Base-by-base conservation (phyloP, 2,888 invertebrate genomes). In the Exephanes ischioxanthus region DNA sequence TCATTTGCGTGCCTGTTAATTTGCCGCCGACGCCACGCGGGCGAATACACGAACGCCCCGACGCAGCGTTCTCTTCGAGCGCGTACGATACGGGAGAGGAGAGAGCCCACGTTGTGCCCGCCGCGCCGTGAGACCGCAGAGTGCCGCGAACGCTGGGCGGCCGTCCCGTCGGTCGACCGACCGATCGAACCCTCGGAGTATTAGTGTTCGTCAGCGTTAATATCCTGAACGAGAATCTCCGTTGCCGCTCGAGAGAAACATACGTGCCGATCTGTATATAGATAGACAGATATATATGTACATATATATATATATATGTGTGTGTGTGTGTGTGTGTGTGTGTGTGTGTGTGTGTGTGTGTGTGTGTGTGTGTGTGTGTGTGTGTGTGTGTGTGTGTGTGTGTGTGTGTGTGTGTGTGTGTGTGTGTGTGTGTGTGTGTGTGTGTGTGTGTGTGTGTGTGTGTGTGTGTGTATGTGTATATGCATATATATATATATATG, bases 1-100 rank as follows among this genome's bases (percentile, higher is more conserved):
- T 92, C 93, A 93, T 93, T 93, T 93, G 92, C 92, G 93, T 92
- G 92, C 87, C 92, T 91, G 92, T 93, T 93, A 93, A 93, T 93
- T 93, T 92, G 91, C 91, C 90, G 88, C 90, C 80, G 70, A 55
- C 82, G 76, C 86, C 83, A 73, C 86, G 19, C 58, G 58, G 14
- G 22, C 58, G 58, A 58, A 58, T 58, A 58, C 58, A 11, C 22
- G 58, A 58, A 58, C 55, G 55, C 11, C 22, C 53, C 75, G 63
- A 63, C 33, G 63, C 51, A 16, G 73, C 26, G 30, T 58, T 51
- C 22, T 16, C 26, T n/a, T 63, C 33, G 22, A 16, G 30, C 33
- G 33, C 33, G 30, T 37, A 22, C 22, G 48, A 22, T 19, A 58
- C 22, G 3, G 26, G 26, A 58, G 58, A 58, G 58, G 11, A 55